Conservation (phyloP, 2,797 vertebrate species). For the Myotis pilosus region DNA sequence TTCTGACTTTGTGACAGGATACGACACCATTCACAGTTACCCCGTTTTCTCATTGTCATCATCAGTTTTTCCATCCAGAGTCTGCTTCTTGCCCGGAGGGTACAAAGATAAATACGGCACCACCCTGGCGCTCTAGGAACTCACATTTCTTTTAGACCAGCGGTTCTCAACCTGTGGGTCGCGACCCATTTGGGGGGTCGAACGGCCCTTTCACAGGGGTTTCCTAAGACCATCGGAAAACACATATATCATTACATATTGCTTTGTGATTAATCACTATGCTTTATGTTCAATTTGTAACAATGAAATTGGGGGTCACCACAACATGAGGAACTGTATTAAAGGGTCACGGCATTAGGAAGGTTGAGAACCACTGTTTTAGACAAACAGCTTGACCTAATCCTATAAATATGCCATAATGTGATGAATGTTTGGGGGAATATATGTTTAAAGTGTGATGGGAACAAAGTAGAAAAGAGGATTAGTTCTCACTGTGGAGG, state of each 20-base stretch:
- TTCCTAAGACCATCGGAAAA: no score
- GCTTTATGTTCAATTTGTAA: no score
- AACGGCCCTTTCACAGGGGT: no score
- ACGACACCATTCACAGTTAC: not conserved
- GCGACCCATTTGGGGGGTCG: no score
- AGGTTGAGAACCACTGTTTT: no score
- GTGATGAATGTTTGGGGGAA: not conserved
- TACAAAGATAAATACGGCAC: not conserved
- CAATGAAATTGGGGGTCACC: no score
- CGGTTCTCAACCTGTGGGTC: no score
- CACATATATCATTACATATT: no score
- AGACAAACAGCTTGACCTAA: not conserved
- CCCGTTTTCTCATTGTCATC: not conserved
- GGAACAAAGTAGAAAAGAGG: not conserved
- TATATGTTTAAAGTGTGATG: not conserved
- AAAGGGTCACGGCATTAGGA: no score
- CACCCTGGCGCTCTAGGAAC: not conserved
- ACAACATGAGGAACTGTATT: no score
- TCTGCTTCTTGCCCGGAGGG: not conserved
- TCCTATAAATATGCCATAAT: not conserved
- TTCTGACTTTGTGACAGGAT: constrained; percentile 28
- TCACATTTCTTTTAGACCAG: not conserved
- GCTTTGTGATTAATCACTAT: no score
- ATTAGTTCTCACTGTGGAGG: not conserved
- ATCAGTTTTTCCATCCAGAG: not conserved